Conservation (phyloP, 2,797 vertebrate genomes). For the Esox masquinongy region DNA sequence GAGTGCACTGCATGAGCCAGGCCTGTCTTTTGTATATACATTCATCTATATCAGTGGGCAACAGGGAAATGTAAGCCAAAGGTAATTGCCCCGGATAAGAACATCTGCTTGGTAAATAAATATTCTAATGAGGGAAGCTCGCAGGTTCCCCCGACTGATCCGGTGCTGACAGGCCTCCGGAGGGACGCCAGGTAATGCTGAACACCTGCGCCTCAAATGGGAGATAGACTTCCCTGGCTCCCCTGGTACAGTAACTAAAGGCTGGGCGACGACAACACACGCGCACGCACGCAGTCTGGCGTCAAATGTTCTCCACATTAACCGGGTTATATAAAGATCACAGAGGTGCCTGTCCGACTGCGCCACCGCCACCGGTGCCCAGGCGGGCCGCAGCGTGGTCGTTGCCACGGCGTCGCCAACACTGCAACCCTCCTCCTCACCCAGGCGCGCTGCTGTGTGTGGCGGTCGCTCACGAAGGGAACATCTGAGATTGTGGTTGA, state of each 20-base stretch:
- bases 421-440: neutral
- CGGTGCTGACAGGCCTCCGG: constrained; percentile 62
- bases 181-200: constrained; percentile 65
- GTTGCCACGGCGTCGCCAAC: neutral
- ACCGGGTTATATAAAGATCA: constrained; percentile 16
- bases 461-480: constrained; percentile 9
- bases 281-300: constrained; percentile 12
- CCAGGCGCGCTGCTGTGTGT: constrained; percentile 11
- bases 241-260: constrained; percentile 29
- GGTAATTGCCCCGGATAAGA: constrained; percentile 78
- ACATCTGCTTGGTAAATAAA: constrained; percentile 81
- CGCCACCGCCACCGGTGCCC: constrained; percentile 20
- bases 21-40: constrained; percentile 64
- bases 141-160: constrained; percentile 66
- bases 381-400: constrained; percentile 6
- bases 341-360: neutral
- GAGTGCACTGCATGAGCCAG: constrained; percentile 62
- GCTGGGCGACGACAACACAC: constrained; percentile 7
- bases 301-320: constrained; percentile 4
- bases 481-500: constrained; percentile 16
- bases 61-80: constrained; percentile 75
- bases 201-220: constrained; percentile 60
- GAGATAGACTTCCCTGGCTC: constrained; percentile 44
- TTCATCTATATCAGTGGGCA: constrained; percentile 70
- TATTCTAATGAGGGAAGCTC: constrained; percentile 75